Evolutionary conservation across 2,113 vertebrate genomes (phyloP).

Genomic region (Rhynchopsitta pachyrhyncha): DNA sequence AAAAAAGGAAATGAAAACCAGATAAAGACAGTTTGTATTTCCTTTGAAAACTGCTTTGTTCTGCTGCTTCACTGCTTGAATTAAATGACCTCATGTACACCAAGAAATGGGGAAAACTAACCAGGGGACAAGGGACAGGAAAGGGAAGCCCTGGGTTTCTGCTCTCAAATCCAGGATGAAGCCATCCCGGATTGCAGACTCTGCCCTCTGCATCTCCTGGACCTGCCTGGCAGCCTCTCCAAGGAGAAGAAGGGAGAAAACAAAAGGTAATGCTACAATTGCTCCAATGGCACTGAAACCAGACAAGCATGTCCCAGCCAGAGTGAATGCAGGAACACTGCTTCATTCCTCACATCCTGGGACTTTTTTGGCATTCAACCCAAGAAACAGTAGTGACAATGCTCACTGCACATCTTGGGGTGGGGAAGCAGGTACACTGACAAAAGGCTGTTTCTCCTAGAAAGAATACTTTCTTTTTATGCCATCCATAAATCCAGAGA

Average conservation of each 20-base stretch:
- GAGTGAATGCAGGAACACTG: background rate
- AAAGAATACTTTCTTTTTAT: background rate
- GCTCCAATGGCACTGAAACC: background rate
- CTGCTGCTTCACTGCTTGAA: background rate
- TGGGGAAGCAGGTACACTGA: background rate
- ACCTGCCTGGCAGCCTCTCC: background rate
- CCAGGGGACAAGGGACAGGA: background rate
- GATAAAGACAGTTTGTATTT: background rate
- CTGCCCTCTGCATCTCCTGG: background rate
- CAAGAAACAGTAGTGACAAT: background rate
- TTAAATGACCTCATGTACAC: background rate
- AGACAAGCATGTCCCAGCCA: background rate
- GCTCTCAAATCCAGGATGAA: background rate
- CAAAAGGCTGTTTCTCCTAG: background rate
- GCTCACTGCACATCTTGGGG: background rate
- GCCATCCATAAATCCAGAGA: background rate
- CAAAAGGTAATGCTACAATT: background rate
- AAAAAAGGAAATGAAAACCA: background rate
- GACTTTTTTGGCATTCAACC: background rate
- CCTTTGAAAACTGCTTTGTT: background rate
- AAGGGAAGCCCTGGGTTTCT: background rate
- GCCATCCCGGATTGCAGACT: background rate
- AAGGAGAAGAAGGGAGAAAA: background rate
- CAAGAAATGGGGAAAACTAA: background rate
- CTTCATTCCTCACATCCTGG: background rate